A percentile compares a stretch with the other conserved stretches of the same genome.
phyloP scores from a whole-genome alignment of 2,888 invertebrate species.

The Eupithecia centaureata region DNA sequence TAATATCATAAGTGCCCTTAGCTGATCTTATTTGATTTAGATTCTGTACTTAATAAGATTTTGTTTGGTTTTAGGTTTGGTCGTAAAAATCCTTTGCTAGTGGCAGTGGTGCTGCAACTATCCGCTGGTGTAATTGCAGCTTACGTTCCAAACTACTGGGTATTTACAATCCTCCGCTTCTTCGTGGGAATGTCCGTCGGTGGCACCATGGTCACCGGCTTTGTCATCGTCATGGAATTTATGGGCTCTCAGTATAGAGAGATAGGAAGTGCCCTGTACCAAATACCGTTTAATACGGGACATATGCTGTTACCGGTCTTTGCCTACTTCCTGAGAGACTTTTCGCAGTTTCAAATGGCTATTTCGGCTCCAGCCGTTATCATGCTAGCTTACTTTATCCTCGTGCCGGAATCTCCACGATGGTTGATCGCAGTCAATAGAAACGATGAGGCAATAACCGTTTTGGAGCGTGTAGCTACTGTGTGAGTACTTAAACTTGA shows the following conservation, averaged over 20 bases:
- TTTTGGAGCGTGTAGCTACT: constrained; percentile 87
- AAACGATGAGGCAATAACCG: constrained; percentile 85
- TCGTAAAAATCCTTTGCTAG: constrained; percentile 87
- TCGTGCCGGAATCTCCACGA: constrained; percentile 91
- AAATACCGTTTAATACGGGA: constrained; percentile 87
- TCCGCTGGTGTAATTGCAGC: constrained; percentile 87
- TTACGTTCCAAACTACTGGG: constrained; percentile 84
- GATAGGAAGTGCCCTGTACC: constrained; percentile 85
- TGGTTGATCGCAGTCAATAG: constrained; percentile 90
- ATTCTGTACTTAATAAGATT: too few species aligned
- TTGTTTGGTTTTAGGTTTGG: constrained; percentile 85
- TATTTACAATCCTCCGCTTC: constrained; percentile 87
- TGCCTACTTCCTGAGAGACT: constrained; percentile 86
- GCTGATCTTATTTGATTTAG: too few species aligned
- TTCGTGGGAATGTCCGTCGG: constrained; percentile 90
- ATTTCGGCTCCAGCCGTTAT: constrained; percentile 85
- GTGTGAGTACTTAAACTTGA: constrained; percentile 55
- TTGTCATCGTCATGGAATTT: constrained; percentile 87
- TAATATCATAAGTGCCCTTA: too few species aligned
- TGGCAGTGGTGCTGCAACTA: constrained; percentile 89
- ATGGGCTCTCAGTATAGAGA: constrained; percentile 84
- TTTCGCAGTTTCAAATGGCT: constrained; percentile 86
- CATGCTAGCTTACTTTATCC: constrained; percentile 86
- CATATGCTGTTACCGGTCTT: constrained; percentile 86
- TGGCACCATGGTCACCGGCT: constrained; percentile 90